phyloP scores from a whole-genome alignment of 2,113 vertebrate species.

The Nicator chloris region DNA sequence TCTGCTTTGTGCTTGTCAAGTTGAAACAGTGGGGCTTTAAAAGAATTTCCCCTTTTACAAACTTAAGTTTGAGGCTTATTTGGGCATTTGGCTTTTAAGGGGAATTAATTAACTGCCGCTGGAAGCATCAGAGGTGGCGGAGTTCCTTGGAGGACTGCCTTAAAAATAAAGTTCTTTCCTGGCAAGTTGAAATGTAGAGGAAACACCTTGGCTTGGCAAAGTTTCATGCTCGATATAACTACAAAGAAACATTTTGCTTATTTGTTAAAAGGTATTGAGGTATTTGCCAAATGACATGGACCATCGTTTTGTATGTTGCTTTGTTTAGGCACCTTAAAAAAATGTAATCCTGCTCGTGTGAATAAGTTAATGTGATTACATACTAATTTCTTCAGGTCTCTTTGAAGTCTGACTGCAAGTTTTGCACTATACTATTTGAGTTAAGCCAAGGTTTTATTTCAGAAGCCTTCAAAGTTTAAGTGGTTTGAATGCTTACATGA shows the following conservation, averaged over 20 bases:
- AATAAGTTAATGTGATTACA: neutral
- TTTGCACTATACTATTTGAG: neutral
- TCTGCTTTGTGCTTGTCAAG: neutral
- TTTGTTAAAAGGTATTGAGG: neutral
- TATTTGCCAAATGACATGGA: neutral
- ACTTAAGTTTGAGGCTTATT: fast-evolving
- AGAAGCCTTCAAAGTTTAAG: neutral
- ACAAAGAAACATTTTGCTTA: neutral
- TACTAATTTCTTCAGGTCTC: neutral
- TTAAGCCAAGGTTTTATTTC: neutral
- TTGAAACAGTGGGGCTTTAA: neutral
- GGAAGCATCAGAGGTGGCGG: fast-evolving
- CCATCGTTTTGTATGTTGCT: neutral
- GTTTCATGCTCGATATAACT: neutral
- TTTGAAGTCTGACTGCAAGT: neutral
- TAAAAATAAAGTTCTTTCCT: neutral
- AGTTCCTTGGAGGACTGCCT: neutral
- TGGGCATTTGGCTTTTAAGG: neutral
- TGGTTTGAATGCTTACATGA: neutral
- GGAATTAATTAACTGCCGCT: neutral
- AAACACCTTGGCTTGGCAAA: neutral
- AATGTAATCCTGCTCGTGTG: neutral
- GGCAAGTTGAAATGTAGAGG: neutral
- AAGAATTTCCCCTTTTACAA: fast-evolving
- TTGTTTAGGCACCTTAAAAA: neutral